Percentiles rank a stretch among this genome's conserved stretches.
Conservation (phyloP, 2,888 invertebrate genomes). For the Nysson spinosus region DNA sequence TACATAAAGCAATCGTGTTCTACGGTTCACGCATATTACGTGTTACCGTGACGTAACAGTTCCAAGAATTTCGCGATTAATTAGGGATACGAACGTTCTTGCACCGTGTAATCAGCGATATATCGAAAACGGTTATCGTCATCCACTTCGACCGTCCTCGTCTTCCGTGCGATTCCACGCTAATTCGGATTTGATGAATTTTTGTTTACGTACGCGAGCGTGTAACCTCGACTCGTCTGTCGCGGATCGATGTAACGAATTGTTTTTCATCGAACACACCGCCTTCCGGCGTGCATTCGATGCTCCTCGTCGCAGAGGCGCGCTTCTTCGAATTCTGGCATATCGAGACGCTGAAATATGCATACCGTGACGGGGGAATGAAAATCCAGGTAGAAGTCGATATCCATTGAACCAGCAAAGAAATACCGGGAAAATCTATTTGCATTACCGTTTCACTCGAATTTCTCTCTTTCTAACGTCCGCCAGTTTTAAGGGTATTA, state of each 20-base stretch:
- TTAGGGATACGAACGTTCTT: conserved; percentile 16
- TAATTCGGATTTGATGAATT: conserved; percentile 50
- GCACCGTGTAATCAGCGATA: conserved; percentile 19
- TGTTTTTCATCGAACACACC: conserved; percentile 54
- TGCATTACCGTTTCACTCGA: too few species aligned
- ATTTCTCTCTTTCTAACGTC: background rate
- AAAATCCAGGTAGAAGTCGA: background rate
- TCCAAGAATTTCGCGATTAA: conserved; percentile 36
- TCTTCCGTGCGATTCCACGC: too few species aligned
- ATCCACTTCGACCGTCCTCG: too few species aligned
- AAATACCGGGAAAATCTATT: background rate
- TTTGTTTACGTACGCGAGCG: too few species aligned
- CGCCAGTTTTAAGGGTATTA: too few species aligned
- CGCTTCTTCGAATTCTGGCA: background rate
- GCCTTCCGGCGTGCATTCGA: conserved; percentile 19
- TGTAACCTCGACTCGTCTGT: too few species aligned
- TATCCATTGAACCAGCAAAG: background rate
- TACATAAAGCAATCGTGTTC: conserved; percentile 36
- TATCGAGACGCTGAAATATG: too few species aligned
- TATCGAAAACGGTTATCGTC: too few species aligned
- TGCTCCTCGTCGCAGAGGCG: background rate
- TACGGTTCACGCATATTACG: conserved; percentile 11
- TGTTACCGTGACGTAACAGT: conserved; percentile 25
- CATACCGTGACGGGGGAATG: background rate
- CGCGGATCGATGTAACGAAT: conserved; percentile 51